Evolutionary conservation across 2,888 invertebrate species (phyloP).

Genomic region (Pseudococcus longispinus): DNA sequence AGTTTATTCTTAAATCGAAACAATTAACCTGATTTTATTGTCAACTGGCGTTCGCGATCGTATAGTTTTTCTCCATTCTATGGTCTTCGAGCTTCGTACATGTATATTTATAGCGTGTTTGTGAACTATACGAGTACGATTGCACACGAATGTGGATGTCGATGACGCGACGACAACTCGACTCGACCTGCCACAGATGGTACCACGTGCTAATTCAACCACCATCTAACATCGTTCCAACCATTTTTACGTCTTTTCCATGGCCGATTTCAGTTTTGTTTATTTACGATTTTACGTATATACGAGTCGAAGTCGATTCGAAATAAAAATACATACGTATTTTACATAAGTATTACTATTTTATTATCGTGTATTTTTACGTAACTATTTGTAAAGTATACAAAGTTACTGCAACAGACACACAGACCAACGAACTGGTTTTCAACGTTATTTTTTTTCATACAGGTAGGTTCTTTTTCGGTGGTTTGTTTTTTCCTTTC

Average conservation of each 20-base stretch:
- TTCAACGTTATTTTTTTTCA: not conserved
- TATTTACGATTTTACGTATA: not conserved
- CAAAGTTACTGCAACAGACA: not conserved
- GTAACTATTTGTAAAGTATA: not conserved
- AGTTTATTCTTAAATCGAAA: not conserved
- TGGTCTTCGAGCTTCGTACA: not conserved
- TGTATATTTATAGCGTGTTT: not conserved
- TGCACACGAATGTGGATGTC: not conserved
- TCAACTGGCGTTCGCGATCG: not conserved
- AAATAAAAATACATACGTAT: not conserved
- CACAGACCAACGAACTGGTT: not conserved
- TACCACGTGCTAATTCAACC: not conserved
- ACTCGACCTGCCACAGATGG: not conserved
- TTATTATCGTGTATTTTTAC: not conserved
- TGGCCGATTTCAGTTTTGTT: not conserved
- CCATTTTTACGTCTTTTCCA: not conserved
- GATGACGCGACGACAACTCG: not conserved
- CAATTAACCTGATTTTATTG: constrained; percentile 32
- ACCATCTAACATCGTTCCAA: not conserved
- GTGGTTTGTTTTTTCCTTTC: not conserved
- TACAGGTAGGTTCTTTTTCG: not conserved
- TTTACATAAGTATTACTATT: not conserved
- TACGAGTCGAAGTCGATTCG: not conserved
- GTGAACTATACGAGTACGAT: not conserved
- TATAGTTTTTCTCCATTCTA: not conserved